Evolutionary conservation across 1,140 invertebrate species (phyloP), one percentile per base, ranked within the genome.

Genomic region (Asobara japonica): DNA sequence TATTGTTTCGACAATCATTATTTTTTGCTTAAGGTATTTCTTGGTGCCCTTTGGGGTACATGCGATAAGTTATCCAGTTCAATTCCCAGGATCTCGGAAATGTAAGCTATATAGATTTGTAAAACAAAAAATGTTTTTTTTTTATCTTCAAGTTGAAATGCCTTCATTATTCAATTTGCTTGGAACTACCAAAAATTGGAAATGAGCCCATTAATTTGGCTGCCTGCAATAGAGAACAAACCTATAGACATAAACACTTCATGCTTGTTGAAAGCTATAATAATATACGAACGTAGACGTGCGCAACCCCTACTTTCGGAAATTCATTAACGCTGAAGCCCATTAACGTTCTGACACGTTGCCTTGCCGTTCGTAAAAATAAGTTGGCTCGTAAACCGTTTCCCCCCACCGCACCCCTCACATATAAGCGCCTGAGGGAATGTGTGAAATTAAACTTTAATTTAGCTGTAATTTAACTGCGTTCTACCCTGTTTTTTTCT

Each of bases 361-460:
- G 51, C 20, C 51, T 25, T 10, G 22, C 3, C 22, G 22, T 56
- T 56, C 51, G 51, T 56, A 56, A 56, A 56, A 56, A 56, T 56
- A 56, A 22, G 22, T 56, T 56, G 22, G 22, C 51, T 56, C 51
- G 41, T 45, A 45, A 45, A 45, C 41, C 41, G 41, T 16, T 1
- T n/a, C n/a, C n/a, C n/a, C n/a, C n/a, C n/a, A 16, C n/a, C 1
- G 36, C 41, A 5, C 41, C 41, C n/a, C n/a, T 45, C 51, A 36
- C 51, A 27, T 13, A 56, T 25, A 56, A 56, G 20, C 18, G 51
- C 51, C 22, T 27, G 8, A 56, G 51, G 51, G 51, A 56, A 56
- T 56, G 51, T 56, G 51, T 56, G 22, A 56, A 27, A 56, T 56
- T 56, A 56, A 56, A 56, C 20, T 56, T 56, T 56, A 22, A 56